Conservation (phyloP, 2,113 vertebrate genomes). For the Diadophis punctatus region DNA sequence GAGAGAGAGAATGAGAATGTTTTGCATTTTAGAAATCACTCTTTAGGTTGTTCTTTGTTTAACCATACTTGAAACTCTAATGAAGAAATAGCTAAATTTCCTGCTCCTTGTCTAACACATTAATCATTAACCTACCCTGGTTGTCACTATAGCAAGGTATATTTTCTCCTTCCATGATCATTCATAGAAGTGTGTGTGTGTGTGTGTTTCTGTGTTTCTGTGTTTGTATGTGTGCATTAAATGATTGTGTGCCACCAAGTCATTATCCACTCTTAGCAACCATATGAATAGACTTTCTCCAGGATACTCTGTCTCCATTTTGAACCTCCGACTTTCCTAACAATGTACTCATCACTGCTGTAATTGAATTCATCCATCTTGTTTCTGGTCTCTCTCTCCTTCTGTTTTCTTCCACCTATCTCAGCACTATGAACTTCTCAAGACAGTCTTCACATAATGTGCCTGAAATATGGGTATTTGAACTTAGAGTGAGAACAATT, state of each 20-base stretch:
- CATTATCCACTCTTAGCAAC: background rate
- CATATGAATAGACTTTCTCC: background rate
- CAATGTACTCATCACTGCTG: background rate
- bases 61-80: conserved; percentile 18
- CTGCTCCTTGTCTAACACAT: background rate
- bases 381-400: background rate
- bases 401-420: background rate
- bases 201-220: background rate
- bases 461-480: background rate
- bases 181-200: background rate
- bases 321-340: background rate
- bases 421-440: background rate
- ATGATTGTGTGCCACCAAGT: background rate
- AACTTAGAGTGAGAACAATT: background rate
- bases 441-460: background rate
- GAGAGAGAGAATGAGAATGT: rapidly evolving
- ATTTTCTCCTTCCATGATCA: background rate
- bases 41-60: conserved; percentile 3
- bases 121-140: background rate
- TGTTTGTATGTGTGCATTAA: background rate
- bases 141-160: background rate
- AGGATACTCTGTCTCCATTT: background rate
- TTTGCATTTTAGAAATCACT: background rate
- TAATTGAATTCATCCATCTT: background rate
- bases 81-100: background rate